A percentile compares a stretch with the other conserved stretches of the same genome.
Conservation (phyloP, 2,888 invertebrate species). For the Agrenia bidenticulata region DNA sequence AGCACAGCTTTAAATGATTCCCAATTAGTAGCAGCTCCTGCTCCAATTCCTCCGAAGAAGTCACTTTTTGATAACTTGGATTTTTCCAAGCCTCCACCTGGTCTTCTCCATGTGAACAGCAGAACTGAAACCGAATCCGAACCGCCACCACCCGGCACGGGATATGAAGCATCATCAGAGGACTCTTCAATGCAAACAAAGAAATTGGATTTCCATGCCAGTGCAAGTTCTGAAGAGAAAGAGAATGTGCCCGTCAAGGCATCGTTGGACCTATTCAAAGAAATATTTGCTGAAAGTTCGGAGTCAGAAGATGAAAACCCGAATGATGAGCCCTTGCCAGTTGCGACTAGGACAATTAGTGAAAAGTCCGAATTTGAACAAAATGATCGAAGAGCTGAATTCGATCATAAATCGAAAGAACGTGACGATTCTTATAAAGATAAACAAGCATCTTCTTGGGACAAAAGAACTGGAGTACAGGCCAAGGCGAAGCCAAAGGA, state of each 20-base stretch:
- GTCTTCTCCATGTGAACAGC: constrained; percentile 29
- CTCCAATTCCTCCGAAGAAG: constrained; percentile 36
- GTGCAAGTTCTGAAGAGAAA: background rate
- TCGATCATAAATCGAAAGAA: background rate
- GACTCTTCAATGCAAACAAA: constrained; percentile 13
- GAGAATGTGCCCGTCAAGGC: constrained; percentile 29
- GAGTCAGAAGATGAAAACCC: constrained; percentile 44
- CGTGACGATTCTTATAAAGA: constrained; percentile 4
- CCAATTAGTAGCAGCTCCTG: background rate
- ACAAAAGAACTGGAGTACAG: too few relatives aligned
- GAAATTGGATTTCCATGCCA: constrained; percentile 4
- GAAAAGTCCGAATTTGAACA: background rate
- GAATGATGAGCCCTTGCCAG: constrained; percentile 6
- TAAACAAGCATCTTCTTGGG: too few relatives aligned
- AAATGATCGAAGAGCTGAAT: background rate
- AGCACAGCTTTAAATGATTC: background rate
- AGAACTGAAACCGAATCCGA: background rate
- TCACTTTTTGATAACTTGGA: constrained; percentile 51
- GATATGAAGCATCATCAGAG: too few relatives aligned
- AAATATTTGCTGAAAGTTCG: constrained; percentile 51
- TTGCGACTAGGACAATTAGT: too few relatives aligned
- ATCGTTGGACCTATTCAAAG: constrained; percentile 50
- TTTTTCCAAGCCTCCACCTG: constrained; percentile 52
- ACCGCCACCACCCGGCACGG: background rate
- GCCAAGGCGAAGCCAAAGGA: background rate